Conservation (phyloP, 2,797 vertebrate genomes). For the Staurois parvus region DNA sequence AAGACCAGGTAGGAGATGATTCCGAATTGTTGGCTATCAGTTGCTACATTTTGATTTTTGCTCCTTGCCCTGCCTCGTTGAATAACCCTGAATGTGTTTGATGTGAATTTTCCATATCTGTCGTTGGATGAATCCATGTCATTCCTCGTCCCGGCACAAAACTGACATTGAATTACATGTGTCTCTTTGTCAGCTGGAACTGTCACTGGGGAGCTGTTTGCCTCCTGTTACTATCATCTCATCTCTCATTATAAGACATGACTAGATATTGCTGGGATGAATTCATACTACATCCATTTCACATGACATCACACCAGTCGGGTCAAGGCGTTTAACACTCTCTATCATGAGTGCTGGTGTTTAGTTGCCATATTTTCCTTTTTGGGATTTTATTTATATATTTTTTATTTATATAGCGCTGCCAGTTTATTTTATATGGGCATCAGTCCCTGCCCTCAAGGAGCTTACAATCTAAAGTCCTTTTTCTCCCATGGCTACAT, state of each 20-base stretch:
- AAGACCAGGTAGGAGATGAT: not conserved
- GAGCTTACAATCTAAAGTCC: too few relatives aligned
- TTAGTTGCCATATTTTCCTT: not conserved
- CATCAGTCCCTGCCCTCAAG: too few relatives aligned
- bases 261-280: slow-evolving; percentile 30
- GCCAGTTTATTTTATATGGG: too few relatives aligned
- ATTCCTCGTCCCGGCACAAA: slow-evolving; percentile 11
- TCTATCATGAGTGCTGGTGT: not conserved
- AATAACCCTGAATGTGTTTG: not conserved
- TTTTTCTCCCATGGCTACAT: too few relatives aligned
- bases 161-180: slow-evolving; percentile 35
- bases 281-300: not conserved
- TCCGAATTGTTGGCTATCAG: not conserved
- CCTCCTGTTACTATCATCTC: slow-evolving; percentile 19
- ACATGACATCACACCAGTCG: slow-evolving; percentile 9
- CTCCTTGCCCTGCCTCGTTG: not conserved
- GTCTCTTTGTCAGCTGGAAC: slow-evolving; percentile 15
- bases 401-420: too few relatives aligned
- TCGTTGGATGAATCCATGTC: slow-evolving; percentile 28
- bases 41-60: not conserved
- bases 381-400: too few relatives aligned
- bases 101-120: not conserved
- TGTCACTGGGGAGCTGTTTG: slow-evolving; percentile 30
- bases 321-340: slow-evolving; percentile 3
- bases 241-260: slow-evolving; percentile 29